Percentiles rank a stretch among this genome's conserved stretches.
phyloP scores from a whole-genome alignment of 2,888 invertebrate species.

The Timema cristinae region DNA sequence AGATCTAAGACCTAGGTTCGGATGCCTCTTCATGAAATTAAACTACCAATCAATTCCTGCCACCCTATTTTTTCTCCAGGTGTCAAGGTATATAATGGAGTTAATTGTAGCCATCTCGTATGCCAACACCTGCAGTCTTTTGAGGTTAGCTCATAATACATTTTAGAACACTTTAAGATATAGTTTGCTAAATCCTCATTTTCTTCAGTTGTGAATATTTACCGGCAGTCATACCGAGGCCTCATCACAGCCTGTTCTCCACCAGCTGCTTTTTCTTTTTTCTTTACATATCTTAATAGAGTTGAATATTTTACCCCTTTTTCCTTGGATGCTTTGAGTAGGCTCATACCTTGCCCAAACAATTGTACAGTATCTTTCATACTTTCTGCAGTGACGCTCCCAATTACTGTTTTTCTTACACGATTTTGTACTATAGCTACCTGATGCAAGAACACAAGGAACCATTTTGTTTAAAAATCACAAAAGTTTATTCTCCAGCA shows the following conservation, averaged over 20 bases:
- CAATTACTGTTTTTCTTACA: not conserved
- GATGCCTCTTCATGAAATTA: constrained; percentile 18
- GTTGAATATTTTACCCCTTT: constrained; percentile 8
- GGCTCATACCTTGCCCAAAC: not conserved
- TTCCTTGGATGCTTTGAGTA: not conserved
- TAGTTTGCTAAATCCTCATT: not conserved
- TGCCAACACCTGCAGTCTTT: not conserved
- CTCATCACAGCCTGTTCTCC: not conserved
- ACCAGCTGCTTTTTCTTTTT: not conserved
- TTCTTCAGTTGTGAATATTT: not conserved
- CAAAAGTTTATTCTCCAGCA: no score
- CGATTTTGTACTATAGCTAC: not conserved
- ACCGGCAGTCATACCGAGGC: constrained; percentile 1
- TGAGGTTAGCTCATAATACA: not conserved
- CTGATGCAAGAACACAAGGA: no score
- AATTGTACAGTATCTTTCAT: not conserved
- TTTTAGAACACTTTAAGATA: constrained; percentile 1
- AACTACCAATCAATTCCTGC: not conserved
- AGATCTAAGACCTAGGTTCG: constrained; percentile 4
- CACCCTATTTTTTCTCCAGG: not conserved
- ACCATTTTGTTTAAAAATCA: no score
- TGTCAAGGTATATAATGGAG: not conserved
- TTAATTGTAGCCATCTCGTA: not conserved
- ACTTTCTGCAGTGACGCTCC: not conserved
- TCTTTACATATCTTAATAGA: not conserved